These are phyloP conservation scores for Ceratosolen fusciceps DNA, from an alignment of 1,140 invertebrate species.

Conservation along the genomic window DNA sequence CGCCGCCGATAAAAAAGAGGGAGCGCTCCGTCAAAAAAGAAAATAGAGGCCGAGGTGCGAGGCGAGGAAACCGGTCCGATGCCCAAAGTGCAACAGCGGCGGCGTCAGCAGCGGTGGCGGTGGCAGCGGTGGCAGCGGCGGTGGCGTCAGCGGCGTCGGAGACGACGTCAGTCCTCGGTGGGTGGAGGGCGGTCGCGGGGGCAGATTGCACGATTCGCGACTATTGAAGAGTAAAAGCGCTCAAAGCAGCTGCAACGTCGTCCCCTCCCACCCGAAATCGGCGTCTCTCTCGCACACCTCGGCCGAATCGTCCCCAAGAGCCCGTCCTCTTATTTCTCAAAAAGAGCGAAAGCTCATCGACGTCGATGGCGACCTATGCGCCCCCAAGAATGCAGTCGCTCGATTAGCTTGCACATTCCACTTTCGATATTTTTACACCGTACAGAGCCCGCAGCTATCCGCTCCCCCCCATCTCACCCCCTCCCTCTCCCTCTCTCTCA, in stretches of 20 bases:
- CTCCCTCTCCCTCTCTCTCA: no score
- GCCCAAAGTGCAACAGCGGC: slow-evolving; percentile 55
- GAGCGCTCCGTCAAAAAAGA: not conserved
- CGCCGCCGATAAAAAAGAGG: slow-evolving; percentile 25
- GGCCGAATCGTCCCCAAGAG: slow-evolving; percentile 1
- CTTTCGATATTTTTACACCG: not conserved
- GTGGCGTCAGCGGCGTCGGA: slow-evolving; percentile 47
- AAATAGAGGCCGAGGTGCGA: not conserved
- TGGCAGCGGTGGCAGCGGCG: no score
- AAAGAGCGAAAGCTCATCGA: slow-evolving; percentile 19
- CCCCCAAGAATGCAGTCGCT: not conserved
- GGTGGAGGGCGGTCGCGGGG: slow-evolving; percentile 48
- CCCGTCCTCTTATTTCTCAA: slow-evolving; percentile 32
- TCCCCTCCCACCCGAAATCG: slow-evolving; percentile 58
- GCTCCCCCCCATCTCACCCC: no score
- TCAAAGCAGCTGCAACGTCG: slow-evolving; percentile 70
- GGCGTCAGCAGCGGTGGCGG: slow-evolving; percentile 45
- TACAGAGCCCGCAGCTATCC: no score
- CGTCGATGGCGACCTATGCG: not conserved
- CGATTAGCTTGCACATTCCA: not conserved
- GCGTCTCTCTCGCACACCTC: not conserved
- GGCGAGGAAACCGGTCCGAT: not conserved
- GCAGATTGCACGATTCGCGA: slow-evolving; percentile 55
- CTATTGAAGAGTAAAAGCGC: slow-evolving; percentile 70
- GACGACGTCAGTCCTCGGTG: slow-evolving; percentile 39